These are phyloP conservation scores for Lucilia cuprina DNA, from an alignment of 1,140 invertebrate species.

Conservation along the genomic window DNA sequence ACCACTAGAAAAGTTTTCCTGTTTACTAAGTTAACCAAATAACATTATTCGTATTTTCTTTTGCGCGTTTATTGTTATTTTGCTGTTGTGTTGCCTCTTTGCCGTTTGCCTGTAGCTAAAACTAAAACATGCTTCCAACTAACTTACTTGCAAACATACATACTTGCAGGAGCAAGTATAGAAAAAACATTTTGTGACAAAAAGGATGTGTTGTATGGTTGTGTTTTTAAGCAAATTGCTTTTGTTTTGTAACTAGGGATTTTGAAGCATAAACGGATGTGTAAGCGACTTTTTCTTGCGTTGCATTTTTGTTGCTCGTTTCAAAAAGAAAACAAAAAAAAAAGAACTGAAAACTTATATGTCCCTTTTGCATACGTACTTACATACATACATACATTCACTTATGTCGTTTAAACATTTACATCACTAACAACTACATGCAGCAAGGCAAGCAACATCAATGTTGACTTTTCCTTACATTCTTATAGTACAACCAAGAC, in stretches of 20 bases:
- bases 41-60: slow-evolving; percentile 15
- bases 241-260: slow-evolving; percentile 15
- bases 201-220: slow-evolving; percentile 20
- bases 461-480: background rate
- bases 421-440: background rate
- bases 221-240: slow-evolving; percentile 13
- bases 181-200: no score
- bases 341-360: background rate
- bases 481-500: background rate
- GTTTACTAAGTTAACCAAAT: slow-evolving; percentile 33
- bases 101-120: slow-evolving; percentile 3
- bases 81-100: background rate
- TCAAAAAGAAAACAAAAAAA: background rate
- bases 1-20: slow-evolving; percentile 31
- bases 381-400: slow-evolving; percentile 1
- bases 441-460: background rate
- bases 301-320: background rate
- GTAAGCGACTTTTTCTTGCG: background rate
- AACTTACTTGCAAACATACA: background rate
- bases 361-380: slow-evolving; percentile 14
- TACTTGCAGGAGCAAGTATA: background rate
- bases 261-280: slow-evolving; percentile 30
- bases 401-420: background rate
- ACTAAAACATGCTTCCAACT: slow-evolving; percentile 26
- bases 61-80: background rate